These are phyloP conservation scores for Lasioglossum villosulum DNA, from an alignment of 2,888 invertebrate genomes.

Conservation along the genomic window DNA sequence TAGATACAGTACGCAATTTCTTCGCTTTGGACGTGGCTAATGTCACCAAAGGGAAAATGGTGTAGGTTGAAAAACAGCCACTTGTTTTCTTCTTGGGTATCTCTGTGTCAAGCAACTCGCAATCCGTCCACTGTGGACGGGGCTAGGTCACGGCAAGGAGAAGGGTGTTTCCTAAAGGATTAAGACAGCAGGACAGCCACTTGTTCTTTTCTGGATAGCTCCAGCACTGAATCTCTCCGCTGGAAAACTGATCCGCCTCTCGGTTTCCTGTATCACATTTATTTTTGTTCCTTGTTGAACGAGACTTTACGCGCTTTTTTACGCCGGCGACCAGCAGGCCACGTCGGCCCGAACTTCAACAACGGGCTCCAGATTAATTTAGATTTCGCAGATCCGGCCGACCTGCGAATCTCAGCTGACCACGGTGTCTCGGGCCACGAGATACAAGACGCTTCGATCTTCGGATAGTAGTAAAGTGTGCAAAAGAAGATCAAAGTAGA, in stretches of 20 bases:
- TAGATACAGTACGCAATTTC: no score
- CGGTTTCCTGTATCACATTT: constrained; percentile 60
- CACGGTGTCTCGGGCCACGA: not conserved
- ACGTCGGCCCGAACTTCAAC: constrained; percentile 48
- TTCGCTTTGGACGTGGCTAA: no score
- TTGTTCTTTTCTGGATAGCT: not conserved
- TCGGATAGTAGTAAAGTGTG: not conserved
- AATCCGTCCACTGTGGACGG: no score
- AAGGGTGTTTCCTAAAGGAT: no score
- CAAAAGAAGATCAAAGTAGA: not conserved
- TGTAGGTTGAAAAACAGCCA: constrained; percentile 10
- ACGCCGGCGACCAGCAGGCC: constrained; percentile 48
- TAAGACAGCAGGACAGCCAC: no score
- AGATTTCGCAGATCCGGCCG: constrained; percentile 55
- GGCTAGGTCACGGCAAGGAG: no score
- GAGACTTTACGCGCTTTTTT: constrained; percentile 59
- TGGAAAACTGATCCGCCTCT: constrained; percentile 44
- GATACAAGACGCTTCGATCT: not conserved
- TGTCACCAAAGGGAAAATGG: no score
- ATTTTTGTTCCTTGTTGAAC: constrained; percentile 59
- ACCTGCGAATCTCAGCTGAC: constrained; percentile 30
- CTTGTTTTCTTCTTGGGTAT: constrained; percentile 39
- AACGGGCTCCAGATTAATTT: constrained; percentile 66
- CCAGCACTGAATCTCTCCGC: constrained; percentile 21
- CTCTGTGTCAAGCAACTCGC: not conserved